Evolutionary conservation across 64 coral and sea anemone species (phyloP), one percentile per base, ranked within the genome.

Genomic region (Trachythela sp.): DNA sequence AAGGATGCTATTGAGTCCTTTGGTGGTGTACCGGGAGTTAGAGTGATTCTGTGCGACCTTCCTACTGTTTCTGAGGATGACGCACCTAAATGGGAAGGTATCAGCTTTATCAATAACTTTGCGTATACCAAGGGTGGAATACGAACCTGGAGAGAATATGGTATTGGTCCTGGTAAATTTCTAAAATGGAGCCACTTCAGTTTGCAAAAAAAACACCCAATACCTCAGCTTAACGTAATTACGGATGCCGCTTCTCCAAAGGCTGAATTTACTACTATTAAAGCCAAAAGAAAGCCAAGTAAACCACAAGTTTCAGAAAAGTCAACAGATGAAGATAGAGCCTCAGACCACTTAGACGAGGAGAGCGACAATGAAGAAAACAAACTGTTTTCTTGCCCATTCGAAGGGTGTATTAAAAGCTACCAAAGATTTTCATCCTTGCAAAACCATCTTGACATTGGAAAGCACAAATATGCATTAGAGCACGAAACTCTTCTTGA

Each of bases 11-110:
- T 86, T 0, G 85, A 86, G 35, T 54, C 85, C 35, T 2, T 5
- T 50, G 52, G 48, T 86, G 30, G 1, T 52, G 22, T 86, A 0
- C 85, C 40, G 13, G 85, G 85, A 48, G 85, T 86, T 35, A 86
- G 85, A 48, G 85, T 86, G n/a, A 86, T 86, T 40, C 43, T 86
- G n/a, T 86, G 85, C 52, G 85, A 51, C 26, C 85, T 13, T 33
- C 42, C 85, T 52, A 27, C 20, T 48, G 33, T 86, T 50, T n/a
- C n/a, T n/a, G n/a, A n/a, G n/a, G n/a, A n/a, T n/a, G 8, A 33
- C 4, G 41, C 43, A 52, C 49, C 8, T 50, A 86, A 86, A 86
- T 86, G 85, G 49, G 85, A 86, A 26, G 84, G 85, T 86, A n/a
- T 86, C 48, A 52, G 49, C 35, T 54, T 86, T 29, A 50, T 58